Base-by-base conservation (phyloP, 2,113 vertebrate genomes). In the Camelus dromedarius region DNA sequence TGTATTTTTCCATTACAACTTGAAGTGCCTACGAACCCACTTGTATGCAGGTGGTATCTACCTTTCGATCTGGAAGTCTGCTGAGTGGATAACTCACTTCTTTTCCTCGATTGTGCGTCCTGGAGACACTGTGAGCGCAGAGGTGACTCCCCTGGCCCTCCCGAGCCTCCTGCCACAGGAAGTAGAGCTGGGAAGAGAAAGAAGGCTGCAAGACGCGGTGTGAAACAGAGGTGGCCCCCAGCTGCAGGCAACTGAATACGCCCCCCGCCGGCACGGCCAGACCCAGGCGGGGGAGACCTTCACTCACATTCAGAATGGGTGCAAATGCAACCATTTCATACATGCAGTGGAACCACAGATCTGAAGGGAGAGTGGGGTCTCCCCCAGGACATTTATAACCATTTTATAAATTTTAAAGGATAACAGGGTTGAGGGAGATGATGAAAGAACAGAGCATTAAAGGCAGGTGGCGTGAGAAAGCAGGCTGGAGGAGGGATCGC, bases 401-500 rank as follows among this genome's bases (percentile, higher is more conserved):
- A 8, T 66, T 72, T 46, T 8, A 26, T 22, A n/a, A 52, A 66
- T 42, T 60, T 72, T 62, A 16, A 16, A 89, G 66, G 19, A 60
- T 1, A 3, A 3, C 15, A 15, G 58, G 58, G 52, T 19, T 6
- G 28, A 26, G 52, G 42, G n/a, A 52, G 42, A 56, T 5, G 2
- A 0, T 56, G 66, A 19, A 50, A 72, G 67, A 22, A 15, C 26
- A 64, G 30, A 3, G 18, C 22, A 14, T 2, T 35, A 20, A 50
- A 8, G n/a, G 28, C 26, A 2, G 30, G 24, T 12, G 20, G 48
- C 15, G 32, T 2, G 46, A 70, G 35, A 54, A 13, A 6, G 24
- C 30, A 2, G 32, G 2, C 5, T 16, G 30, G 14, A 2, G 15
- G 3, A 0, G 5, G 73, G 18, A 20, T 2, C 0, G 0, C 0